phyloP scores from a whole-genome alignment of 2,113 vertebrate species.

The Hydropotes inermis region DNA sequence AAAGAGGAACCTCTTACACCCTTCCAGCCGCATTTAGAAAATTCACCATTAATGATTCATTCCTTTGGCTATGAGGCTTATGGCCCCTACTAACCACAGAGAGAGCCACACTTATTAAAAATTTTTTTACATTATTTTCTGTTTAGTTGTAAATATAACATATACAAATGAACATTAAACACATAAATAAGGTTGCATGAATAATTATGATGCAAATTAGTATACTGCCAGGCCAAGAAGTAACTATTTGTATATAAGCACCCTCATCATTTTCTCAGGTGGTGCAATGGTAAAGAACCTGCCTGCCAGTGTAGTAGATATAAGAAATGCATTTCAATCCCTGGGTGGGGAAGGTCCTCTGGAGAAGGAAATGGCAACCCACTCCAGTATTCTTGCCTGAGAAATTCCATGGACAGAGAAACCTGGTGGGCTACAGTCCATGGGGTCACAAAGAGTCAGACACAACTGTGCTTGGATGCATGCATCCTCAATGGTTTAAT shows the following conservation, averaged over 20 bases:
- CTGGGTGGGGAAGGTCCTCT: background rate
- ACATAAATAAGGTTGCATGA: background rate
- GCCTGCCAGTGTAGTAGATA: background rate
- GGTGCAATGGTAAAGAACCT: background rate
- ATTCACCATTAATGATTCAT: background rate
- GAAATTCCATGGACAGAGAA: background rate
- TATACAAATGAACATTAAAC: background rate
- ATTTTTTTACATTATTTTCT: background rate
- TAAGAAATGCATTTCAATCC: background rate
- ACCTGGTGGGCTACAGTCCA: background rate
- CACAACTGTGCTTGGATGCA: rapidly evolving
- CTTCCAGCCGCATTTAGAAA: background rate
- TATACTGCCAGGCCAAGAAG: background rate
- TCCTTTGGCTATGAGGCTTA: background rate
- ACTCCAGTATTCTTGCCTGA: background rate
- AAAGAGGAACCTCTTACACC: background rate
- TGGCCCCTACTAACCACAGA: background rate
- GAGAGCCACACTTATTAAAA: background rate
- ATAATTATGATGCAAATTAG: background rate
- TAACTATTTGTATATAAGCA: background rate
- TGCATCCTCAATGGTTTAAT: rapidly evolving
- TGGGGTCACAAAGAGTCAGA: background rate
- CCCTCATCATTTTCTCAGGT: background rate
- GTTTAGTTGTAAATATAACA: background rate
- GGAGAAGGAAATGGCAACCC: background rate